Evolutionary conservation across 2,888 invertebrate genomes (phyloP), one percentile per base, ranked within the genome.

Genomic region (Ennomos fuscantarius): DNA sequence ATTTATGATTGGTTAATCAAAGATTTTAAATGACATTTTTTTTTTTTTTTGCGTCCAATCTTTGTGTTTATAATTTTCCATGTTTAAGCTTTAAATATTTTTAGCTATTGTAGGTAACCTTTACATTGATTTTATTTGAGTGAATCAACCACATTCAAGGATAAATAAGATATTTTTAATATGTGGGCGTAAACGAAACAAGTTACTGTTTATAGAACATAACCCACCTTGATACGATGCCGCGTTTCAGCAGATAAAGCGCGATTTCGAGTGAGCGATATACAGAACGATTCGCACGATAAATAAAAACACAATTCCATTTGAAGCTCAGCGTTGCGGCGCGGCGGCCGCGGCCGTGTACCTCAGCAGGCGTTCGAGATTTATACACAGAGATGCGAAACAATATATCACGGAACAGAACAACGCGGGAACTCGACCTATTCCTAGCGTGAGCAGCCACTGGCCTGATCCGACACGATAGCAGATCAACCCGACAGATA

Each of bases 261-360:
- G 87, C 84, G 89, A 89, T 89, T 83, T 82, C 84, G 76, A 84
- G 86, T 87, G 87, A 87, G 86, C 85, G 88, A 92, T 91, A 90
- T 85, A 80, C 84, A 82, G 85, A 79, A 79, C 87, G 84, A 86
- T 90, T 91, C 89, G 88, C 87, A 89, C 90, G 89, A 91, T 91
- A 92, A 92, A 92, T 92, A 92, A 92, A 91, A 92, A 91, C 86
- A 92, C 89, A 90, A 91, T 92, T 90, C 91, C 89, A 90, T 90
- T 90, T 89, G 89, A 89, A 85, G 87, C 87, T 78, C 79, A 81
- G 79, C 77, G 85, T 81, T 85, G 88, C 79, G 48, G 53, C 46
- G 46, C 86, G 79, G 84, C 87, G 86, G 84, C 85, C 82, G 80
- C 80, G 89, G 87, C 86, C 91, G 87, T 91, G 92, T 91, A 90